Percentiles rank a stretch among this genome's conserved stretches.
phyloP scores from a whole-genome alignment of 2,888 invertebrate genomes.

The Cantharis rustica region DNA sequence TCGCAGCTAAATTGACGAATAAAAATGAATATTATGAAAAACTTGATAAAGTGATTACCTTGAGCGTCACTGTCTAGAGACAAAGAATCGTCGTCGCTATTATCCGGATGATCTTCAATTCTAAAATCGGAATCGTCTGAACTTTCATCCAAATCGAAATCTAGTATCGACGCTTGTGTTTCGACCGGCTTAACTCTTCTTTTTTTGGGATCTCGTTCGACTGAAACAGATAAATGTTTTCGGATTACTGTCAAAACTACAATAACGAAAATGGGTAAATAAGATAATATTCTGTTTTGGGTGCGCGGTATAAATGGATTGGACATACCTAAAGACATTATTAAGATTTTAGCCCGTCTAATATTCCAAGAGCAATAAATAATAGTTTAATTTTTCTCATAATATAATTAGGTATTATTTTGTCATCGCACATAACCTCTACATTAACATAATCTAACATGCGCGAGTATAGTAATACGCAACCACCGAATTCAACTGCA shows the following conservation, averaged over 20 bases:
- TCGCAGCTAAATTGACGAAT: conserved; percentile 2
- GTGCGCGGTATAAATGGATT: background rate
- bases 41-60: conserved; percentile 45
- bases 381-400: background rate
- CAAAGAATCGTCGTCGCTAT: conserved; percentile 75
- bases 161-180: conserved; percentile 73
- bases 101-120: conserved; percentile 81
- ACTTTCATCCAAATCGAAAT: conserved; percentile 87
- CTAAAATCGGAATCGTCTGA: conserved; percentile 95
- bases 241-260: background rate
- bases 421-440: conserved; percentile 5
- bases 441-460: background rate
- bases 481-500: background rate
- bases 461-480: background rate
- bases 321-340: conserved; percentile 11
- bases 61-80: conserved; percentile 73
- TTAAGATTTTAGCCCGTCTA: background rate
- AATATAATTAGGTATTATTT: background rate
- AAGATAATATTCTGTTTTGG: background rate
- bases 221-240: conserved; percentile 45
- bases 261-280: background rate
- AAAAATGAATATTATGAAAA: background rate
- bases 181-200: conserved; percentile 80
- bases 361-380: background rate
- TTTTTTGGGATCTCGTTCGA: conserved; percentile 78